A percentile compares a stretch with the other conserved stretches of the same genome.
Evolutionary conservation across 2,113 vertebrate genomes (phyloP).

Genomic region (Brienomyrus longianalis): DNA sequence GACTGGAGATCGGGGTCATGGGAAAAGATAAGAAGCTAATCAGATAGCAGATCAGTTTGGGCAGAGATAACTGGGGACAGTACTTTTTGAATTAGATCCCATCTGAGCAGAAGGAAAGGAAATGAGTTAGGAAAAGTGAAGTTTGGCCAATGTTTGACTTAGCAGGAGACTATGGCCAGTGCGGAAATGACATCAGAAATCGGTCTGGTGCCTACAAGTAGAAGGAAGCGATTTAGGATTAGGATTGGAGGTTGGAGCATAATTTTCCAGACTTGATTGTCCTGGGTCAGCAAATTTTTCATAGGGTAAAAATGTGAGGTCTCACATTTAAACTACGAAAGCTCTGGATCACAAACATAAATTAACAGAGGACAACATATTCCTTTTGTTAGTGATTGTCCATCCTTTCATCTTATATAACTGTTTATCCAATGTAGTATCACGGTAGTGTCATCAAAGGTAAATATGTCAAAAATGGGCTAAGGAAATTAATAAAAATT

Average conservation of each 20-base stretch:
- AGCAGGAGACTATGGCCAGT: not conserved
- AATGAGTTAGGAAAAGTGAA: not conserved
- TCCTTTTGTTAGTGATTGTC: not conserved
- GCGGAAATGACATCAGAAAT: not conserved
- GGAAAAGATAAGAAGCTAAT: constrained; percentile 57
- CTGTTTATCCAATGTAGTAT: not conserved
- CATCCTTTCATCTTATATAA: not conserved
- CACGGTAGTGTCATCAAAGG: not conserved
- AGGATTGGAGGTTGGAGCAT: not conserved
- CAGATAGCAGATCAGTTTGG: constrained; percentile 48
- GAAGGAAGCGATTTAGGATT: not conserved
- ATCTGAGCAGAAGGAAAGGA: not conserved
- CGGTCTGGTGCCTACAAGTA: not conserved
- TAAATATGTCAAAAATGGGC: not conserved
- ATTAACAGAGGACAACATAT: not conserved
- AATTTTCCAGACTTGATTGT: not conserved
- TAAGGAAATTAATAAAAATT: not conserved
- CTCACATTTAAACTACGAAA: not conserved
- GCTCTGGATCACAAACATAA: not conserved
- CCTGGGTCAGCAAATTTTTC: not conserved
- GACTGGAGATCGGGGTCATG: constrained; percentile 26
- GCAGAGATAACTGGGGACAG: constrained; percentile 55
- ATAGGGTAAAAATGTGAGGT: not conserved
- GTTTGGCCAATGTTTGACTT: not conserved
- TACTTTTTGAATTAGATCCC: constrained; percentile 50